Base-by-base conservation (phyloP, 2,888 invertebrate species). In the Phengaris alcon region DNA sequence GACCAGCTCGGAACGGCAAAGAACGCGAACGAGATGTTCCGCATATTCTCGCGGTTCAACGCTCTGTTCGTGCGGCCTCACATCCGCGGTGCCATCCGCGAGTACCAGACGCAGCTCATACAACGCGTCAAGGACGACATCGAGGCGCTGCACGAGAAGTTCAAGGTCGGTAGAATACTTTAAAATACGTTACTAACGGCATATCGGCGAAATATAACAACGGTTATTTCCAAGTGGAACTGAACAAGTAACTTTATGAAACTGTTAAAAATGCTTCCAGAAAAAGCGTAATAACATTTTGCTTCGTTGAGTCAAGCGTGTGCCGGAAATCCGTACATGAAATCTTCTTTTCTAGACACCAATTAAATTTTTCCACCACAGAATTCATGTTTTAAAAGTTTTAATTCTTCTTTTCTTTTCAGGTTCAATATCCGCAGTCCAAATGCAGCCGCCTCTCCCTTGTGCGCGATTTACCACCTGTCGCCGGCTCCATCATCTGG, bases 1-100 rank as follows among this genome's bases (percentile, higher is more conserved):
- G 99, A 99, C 91, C 99, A 99, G 88, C 94, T 99, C 57, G 99
- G 99, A 74, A 99, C 98, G 0, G 99, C 99, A 0, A 99, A 99
- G 92, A 99, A 99, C 93, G 99, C 99, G 35, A 99, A 99, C 87
- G 99, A 99, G 90, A 99, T 99, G 99, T 99, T 99, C 94, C 95
- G 99, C 76, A 99, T 99, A 83, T 98, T 98, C 93, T 99, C 99
- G 0, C 96, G 99, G 22, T 99, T 99, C 94, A 99, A 99, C 91
- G 99, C 99, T 0, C 94, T 99, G 74, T 99, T 99, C 92, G 99
- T 99, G 10, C 96, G 99, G 9, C 99, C 99, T 3, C 99, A 99
- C 90, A 99, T 99, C 86, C 96, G 99, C 75, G 99, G 99, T 70
- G 99, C 99, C 46, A 99, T 99, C 81, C 95, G 99, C 69, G 99